Evolutionary conservation across 92 coral and sea anemone genomes (phyloP).

Genomic region (Zoanthus sansibaricus): DNA sequence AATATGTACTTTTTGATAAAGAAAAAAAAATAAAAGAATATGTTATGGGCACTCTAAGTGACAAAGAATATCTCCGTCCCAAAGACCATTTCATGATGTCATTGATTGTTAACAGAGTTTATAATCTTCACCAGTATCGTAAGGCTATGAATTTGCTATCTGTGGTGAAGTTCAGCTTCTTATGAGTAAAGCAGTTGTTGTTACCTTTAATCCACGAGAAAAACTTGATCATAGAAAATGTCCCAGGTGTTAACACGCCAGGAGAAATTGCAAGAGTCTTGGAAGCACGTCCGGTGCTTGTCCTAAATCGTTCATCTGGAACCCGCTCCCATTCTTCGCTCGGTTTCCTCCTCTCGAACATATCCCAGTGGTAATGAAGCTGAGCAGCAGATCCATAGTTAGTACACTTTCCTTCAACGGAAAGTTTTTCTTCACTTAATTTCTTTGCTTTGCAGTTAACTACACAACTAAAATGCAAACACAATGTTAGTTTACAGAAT

Average conservation of each 20-base stretch:
- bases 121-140: too few species aligned
- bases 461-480: not conserved
- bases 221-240: conserved; percentile 48
- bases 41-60: too few species aligned
- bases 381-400: conserved; percentile 49
- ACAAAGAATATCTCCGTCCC: too few species aligned
- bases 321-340: conserved; percentile 30
- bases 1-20: too few species aligned
- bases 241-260: conserved; percentile 53
- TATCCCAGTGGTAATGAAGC: conserved; percentile 60
- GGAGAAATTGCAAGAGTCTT: conserved; percentile 53
- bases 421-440: conserved; percentile 40
- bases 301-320: conserved; percentile 46
- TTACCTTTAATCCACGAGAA: conserved; percentile 4
- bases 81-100: too few species aligned
- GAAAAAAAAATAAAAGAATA: too few species aligned
- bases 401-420: conserved; percentile 29
- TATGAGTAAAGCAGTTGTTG: not conserved
- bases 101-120: too few species aligned
- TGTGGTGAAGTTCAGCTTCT: not conserved
- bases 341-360: conserved; percentile 33
- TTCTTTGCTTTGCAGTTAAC: conserved; percentile 41
- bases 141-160: not conserved
- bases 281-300: conserved; percentile 37
- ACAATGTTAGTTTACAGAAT: not conserved